Conservation (phyloP, 1,140 invertebrate genomes). For the Listronotus bonariensis region DNA sequence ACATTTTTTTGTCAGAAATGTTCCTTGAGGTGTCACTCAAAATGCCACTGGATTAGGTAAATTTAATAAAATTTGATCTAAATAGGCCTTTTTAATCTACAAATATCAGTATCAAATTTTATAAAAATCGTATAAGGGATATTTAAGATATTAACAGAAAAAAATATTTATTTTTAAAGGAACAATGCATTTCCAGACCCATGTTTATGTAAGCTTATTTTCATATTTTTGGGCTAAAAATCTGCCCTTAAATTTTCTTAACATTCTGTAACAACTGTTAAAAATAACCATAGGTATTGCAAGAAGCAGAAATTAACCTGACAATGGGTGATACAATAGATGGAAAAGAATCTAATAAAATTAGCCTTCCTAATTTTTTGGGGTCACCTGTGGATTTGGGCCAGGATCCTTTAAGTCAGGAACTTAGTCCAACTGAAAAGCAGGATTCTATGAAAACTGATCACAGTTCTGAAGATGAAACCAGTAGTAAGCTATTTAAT, state of each 20-base stretch:
- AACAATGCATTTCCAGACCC: too few species aligned
- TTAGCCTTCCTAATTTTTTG: conserved; percentile 60
- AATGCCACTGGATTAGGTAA: too few species aligned
- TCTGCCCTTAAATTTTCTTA: too few species aligned
- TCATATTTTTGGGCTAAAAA: too few species aligned
- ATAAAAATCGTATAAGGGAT: background rate
- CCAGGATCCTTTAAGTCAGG: conserved; percentile 47
- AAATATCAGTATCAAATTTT: conserved; percentile 1
- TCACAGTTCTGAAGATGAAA: conserved; percentile 57
- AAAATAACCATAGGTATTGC: conserved; percentile 59
- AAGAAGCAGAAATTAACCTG: conserved; percentile 54
- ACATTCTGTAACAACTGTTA: too few species aligned
- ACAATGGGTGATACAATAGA: conserved; percentile 46
- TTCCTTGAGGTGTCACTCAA: too few species aligned
- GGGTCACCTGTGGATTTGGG: conserved; percentile 54
- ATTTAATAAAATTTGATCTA: too few species aligned
- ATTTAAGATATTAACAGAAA: too few species aligned
- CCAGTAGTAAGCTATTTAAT: conserved; percentile 41
- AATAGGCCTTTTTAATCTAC: too few species aligned
- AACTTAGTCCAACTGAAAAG: conserved; percentile 67
- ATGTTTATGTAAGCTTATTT: too few species aligned
- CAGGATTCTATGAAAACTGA: conserved; percentile 77
- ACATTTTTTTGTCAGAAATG: too few species aligned
- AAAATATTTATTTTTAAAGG: too few species aligned
- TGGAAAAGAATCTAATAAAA: conserved; percentile 42